Conservation (phyloP, 1,140 invertebrate genomes). For the Bombus soroeensis region DNA sequence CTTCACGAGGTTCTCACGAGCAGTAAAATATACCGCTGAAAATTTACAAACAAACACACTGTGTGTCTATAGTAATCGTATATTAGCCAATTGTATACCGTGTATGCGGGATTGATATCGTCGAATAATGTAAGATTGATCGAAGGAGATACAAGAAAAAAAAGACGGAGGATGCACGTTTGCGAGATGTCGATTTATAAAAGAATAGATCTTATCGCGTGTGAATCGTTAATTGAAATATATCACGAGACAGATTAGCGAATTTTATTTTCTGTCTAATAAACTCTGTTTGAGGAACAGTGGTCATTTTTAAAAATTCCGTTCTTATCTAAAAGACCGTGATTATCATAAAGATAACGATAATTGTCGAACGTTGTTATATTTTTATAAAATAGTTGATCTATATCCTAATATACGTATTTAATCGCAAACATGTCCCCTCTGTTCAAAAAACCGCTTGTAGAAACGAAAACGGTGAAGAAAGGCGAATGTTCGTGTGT, state of each 20-base stretch:
- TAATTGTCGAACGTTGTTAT: background rate
- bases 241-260: background rate
- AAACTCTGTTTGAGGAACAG: background rate
- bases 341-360: background rate
- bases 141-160: background rate
- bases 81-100: constrained; percentile 49
- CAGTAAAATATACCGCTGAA: background rate
- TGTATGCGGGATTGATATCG: constrained; percentile 21
- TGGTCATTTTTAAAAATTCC: background rate
- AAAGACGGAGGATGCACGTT: background rate
- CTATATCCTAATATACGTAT: background rate
- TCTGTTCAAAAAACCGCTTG: background rate
- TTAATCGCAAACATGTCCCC: background rate
- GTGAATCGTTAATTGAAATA: too few relatives aligned
- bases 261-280: background rate
- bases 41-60: constrained; percentile 25
- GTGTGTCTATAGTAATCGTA: constrained; percentile 53
- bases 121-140: background rate
- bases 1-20: constrained; percentile 28
- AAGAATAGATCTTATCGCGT: background rate
- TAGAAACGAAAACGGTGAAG: background rate
- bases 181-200: background rate
- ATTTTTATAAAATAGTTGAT: background rate
- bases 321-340: background rate
- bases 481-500: constrained; percentile 16